These are phyloP conservation scores for Semotilus atromaculatus DNA, from an alignment of 2,797 vertebrate genomes.

Conservation along the genomic window DNA sequence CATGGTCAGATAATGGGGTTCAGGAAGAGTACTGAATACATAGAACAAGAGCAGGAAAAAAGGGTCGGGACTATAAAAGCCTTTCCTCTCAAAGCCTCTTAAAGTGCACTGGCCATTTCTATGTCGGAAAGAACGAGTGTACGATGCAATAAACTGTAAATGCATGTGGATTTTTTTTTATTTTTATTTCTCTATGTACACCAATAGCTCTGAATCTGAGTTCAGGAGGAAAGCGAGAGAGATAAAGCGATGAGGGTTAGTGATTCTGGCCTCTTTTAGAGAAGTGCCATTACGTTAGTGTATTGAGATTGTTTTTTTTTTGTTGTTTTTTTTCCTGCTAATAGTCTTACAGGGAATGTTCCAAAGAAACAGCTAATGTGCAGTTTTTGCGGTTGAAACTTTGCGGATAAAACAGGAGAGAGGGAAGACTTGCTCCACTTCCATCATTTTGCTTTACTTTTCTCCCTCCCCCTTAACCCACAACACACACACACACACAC, in stretches of 20 bases:
- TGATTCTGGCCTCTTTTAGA: constrained; percentile 37
- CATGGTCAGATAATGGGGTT: constrained; percentile 48
- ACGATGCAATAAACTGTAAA: constrained; percentile 51
- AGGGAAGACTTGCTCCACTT: constrained; percentile 46
- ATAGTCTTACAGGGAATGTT: constrained; percentile 49
- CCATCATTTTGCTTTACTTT: neutral
- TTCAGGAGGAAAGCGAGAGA: neutral
- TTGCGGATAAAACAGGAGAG: constrained; percentile 39
- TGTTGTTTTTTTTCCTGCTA: neutral
- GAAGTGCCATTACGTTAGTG: constrained; percentile 55
- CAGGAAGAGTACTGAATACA: constrained; percentile 40
- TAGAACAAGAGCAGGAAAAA: constrained; percentile 15
- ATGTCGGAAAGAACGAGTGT: constrained; percentile 50
- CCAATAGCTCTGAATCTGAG: constrained; percentile 14
- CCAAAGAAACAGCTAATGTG: constrained; percentile 39
- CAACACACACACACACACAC: constrained; percentile 33
- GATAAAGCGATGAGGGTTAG: neutral
- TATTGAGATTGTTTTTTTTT: constrained; percentile 46
- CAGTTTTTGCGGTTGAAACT: constrained; percentile 47
- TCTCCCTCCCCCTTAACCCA: neutral
- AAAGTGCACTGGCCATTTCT: constrained; percentile 64
- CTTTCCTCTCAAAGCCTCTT: constrained; percentile 53
- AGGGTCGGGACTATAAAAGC: constrained; percentile 37
- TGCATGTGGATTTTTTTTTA: constrained; percentile 45
- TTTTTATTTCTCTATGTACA: constrained; percentile 15